Conservation (phyloP, 2,888 invertebrate species). For the Eurois occulta region DNA sequence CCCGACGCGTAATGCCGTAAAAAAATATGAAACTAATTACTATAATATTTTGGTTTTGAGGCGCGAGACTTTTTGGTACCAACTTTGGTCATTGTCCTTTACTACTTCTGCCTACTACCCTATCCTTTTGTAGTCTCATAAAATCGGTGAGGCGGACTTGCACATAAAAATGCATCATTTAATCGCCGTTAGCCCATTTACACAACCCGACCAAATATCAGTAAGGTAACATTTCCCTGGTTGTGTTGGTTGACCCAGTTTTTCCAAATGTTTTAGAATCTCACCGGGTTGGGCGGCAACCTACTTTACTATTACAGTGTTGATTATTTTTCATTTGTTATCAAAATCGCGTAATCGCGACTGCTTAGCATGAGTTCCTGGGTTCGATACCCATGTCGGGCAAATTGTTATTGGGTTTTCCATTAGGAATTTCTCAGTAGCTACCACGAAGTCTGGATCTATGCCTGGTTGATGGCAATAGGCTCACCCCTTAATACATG, state of each 20-base stretch:
- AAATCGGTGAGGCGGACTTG: slow-evolving; percentile 20
- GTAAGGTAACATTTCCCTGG: slow-evolving; percentile 21
- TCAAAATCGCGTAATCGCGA: not conserved
- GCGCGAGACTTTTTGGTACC: too few species aligned
- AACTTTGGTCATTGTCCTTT: too few species aligned
- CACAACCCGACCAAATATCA: slow-evolving; percentile 38
- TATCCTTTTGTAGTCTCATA: slow-evolving; percentile 19
- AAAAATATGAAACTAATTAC: too few species aligned
- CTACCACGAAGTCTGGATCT: not conserved
- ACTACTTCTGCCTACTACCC: slow-evolving; percentile 3
- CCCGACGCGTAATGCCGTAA: too few species aligned
- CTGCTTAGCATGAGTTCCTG: not conserved
- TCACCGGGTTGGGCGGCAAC: not conserved
- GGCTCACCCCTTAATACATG: too few species aligned
- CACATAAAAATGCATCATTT: slow-evolving; percentile 55
- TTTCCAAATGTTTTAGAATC: slow-evolving; percentile 20
- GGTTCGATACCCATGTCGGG: not conserved
- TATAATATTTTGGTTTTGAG: too few species aligned
- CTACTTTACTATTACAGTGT: not conserved
- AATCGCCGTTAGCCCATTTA: slow-evolving; percentile 47
- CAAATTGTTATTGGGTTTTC: not conserved
- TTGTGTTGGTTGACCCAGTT: slow-evolving; percentile 37
- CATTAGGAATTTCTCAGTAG: not conserved
- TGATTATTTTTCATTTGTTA: not conserved
- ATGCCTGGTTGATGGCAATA: too few species aligned